Evolutionary conservation across 2,113 vertebrate genomes (phyloP), one percentile per base, ranked within the genome.

Genomic region (Equus przewalskii): DNA sequence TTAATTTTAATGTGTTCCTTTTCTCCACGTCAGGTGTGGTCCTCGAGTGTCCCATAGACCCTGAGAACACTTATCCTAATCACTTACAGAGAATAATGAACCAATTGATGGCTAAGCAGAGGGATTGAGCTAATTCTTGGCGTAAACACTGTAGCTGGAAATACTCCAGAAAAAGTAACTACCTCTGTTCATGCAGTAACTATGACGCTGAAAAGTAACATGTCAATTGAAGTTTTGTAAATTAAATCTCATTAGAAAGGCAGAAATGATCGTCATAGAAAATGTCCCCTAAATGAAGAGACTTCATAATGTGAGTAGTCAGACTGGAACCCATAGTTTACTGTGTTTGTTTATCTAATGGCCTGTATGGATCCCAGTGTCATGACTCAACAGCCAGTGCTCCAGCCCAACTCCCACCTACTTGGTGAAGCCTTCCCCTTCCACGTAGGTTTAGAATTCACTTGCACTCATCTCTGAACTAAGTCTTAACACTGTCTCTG

Each of bases 181-280:
- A 26, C 54, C 18, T 64, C n/a, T 64, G 21, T n/a, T 64, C 49
- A 0, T 44, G n/a, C 18, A 92, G 18, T 82, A 30, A 30, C 10
- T 92, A 19, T 33, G 7, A 83, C 1, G 1, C 44, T 78, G 62
- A 36, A 92, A 83, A 65, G 70, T 84, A n/a, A 62, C 18, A 26
- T 44, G 46, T 82, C 78, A 41, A 41, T 11, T 82, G 46, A 65
- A 60, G 46, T 81, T 87, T 80, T 58, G 22, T n/a, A 81, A 92
- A 87, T 75, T 49, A 92, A 92, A 92, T 65, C 49, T 75, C 56
- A 28, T 67, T 62, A 82, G 82, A 91, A 64, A 70, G 36, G 49
- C 78, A 69, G 51, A 82, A 83, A 19, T 41, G 69, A 83, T 83
- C 18, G 33, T 73, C 26, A 13, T 56, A 33, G 65, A 54, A 81